phyloP scores from a whole-genome alignment of 2,888 invertebrate species.

The Xylocampa areola region DNA sequence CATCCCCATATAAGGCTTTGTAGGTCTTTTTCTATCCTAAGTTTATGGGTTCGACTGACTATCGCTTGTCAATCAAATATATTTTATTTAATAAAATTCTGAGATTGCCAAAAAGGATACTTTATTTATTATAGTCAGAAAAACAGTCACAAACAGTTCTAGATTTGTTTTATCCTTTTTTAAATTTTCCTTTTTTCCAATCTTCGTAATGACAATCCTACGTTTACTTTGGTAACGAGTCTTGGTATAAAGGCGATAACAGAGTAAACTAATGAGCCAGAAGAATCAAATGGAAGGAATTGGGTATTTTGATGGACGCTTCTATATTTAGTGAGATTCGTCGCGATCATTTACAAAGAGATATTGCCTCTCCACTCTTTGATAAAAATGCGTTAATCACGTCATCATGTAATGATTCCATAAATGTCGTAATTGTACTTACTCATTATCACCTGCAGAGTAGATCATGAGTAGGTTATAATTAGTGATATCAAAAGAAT shows the following conservation, averaged over 20 bases:
- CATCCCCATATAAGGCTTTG: too few species aligned
- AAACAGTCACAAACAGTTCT: slow-evolving; percentile 15
- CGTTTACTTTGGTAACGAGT: slow-evolving; percentile 47
- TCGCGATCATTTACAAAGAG: slow-evolving; percentile 35
- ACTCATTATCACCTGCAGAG: too few species aligned
- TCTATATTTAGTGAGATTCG: slow-evolving; percentile 43
- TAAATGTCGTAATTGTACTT: too few species aligned
- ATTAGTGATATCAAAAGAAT: too few species aligned
- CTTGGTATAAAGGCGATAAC: slow-evolving; percentile 39
- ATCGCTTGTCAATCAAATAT: too few species aligned
- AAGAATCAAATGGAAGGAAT: slow-evolving; percentile 46
- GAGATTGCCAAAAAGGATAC: too few species aligned
- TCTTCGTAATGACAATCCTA: slow-evolving; percentile 42
- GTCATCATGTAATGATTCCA: too few species aligned
- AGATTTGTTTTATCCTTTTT: slow-evolving; percentile 39
- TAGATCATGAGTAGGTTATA: too few species aligned
- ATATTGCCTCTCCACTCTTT: slow-evolving; percentile 23
- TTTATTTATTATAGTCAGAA: slow-evolving; percentile 25
- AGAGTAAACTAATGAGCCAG: slow-evolving; percentile 41
- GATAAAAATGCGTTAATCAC: slow-evolving; percentile 21
- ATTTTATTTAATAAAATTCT: too few species aligned
- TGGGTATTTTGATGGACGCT: slow-evolving; percentile 46
- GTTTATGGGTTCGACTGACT: too few species aligned
- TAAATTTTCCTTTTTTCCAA: slow-evolving; percentile 30
- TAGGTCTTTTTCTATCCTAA: too few species aligned